A percentile compares a stretch with the other conserved stretches of the same genome.
Conservation (phyloP, 2,797 vertebrate genomes). For the Neolamprologus multifasciatus region DNA sequence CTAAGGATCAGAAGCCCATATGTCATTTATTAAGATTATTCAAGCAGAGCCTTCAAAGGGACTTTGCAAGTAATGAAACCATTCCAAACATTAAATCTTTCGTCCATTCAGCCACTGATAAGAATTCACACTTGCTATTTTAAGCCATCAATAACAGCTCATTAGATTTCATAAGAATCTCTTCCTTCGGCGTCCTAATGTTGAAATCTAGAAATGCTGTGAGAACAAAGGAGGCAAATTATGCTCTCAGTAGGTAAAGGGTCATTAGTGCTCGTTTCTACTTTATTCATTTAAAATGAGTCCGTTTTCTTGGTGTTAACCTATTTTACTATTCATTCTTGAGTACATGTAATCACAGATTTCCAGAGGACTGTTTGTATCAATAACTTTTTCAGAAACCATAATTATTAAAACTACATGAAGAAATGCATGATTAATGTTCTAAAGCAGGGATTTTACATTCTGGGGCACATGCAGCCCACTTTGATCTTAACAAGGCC, state of each 20-base stretch:
- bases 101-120: background rate
- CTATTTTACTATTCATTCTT: background rate
- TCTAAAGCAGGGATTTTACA: background rate
- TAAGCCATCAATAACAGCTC: background rate
- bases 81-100: background rate
- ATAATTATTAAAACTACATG: background rate
- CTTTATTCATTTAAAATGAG: background rate
- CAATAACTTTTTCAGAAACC: background rate
- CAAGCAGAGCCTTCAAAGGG: background rate
- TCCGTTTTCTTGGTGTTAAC: background rate
- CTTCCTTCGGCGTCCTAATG: background rate
- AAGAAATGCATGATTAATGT: background rate
- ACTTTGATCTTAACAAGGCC: background rate
- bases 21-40: background rate
- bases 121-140: background rate
- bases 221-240: background rate
- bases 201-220: background rate
- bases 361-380: background rate
- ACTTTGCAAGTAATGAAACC: background rate
- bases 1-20: background rate
- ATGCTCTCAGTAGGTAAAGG: background rate
- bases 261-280: background rate
- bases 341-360: background rate
- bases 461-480: background rate
- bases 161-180: background rate